Evolutionary conservation across 1,140 invertebrate genomes (phyloP), one percentile per base, ranked within the genome.

Genomic region (Hypsibius dujardini): DNA sequence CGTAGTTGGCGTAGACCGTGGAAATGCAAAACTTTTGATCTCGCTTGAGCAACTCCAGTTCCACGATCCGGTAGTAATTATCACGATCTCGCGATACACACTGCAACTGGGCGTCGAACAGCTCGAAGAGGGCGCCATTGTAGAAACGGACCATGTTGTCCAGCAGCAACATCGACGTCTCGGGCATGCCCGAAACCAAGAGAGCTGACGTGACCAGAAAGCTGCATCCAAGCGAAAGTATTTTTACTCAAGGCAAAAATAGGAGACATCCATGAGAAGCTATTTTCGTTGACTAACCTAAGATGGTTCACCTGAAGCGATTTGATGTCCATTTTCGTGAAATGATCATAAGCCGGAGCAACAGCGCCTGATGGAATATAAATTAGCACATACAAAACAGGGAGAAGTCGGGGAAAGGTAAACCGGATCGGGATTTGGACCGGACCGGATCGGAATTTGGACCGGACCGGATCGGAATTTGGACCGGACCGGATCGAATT

Each of bases 281-380:
- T 28, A 28, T 28, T 28, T 28, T 28, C 28, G 28, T 28, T 28
- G 50, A 12, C 50, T 56, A 12, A 67, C 62, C 12, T 7, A 3
- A 67, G 62, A 67, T 67, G 62, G 42, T 67, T 67, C 12, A 67
- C 3, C 62, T 67, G 62, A 7, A 67, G 62, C 12, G 62, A 12
- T 42, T 67, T 67, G 62, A 67, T 67, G 62, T 67, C 62, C 62
- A 67, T 12, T 7, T 45, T 3, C 12, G 3, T 67, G 42, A 67
- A 67, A 67, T 67, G 62, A 12, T 67, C 42, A 42, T 67, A 67
- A 12, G 62, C 62, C 62, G 45, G 12, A 12, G 12, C 3, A 7
- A 67, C 42, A 3, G 62, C 62, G 42, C 62, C 62, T 67, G 0
- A 67, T 28, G 28, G 28, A 28, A 28, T 28, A 28, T 28, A 28